Base-by-base conservation (phyloP, 2,113 vertebrate species). In the Hypanus sabinus region DNA sequence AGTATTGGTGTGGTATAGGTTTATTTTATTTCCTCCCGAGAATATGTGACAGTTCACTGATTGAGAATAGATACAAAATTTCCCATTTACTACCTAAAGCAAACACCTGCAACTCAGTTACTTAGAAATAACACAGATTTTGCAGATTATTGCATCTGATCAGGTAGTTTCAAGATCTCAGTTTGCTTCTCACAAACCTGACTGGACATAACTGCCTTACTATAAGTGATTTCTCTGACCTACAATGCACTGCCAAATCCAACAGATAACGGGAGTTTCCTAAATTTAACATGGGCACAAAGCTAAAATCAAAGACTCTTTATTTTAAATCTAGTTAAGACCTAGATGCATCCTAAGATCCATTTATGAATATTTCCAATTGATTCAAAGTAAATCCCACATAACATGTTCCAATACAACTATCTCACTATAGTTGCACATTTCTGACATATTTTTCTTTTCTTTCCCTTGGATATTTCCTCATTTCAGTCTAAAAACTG, bases 121-220 rank as follows among this genome's bases (percentile, higher is more conserved):
- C 97, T 97, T 96, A 96, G 98, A 98, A 99, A 99, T 98, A 98
- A 98, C 98, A 98, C 98, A 98, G 98, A 99, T 99, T 98, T 98
- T 98, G 98, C 98, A 98, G 97, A 99, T 99, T 98, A 99, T 98
- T 95, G 96, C 95, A 97, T 97, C 98, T 98, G 98, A 99, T 98
- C 98, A 98, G 98, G 97, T 98, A 98, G 97, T 97, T 97, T 98
- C 97, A 98, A 97, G 96, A 97, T 97, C 98, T 97, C 96, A 95
- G 96, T 97, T 98, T 98, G 97, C 97, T 96, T 96, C 96, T 96
- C 98, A 98, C 99, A 98, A 99, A 97, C 97, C 97, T 96, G 96
- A 96, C 96, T 97, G 97, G 97, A 95, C 96, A 97, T 96, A 97
- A 33, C 46, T 46, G 98, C 97, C 85, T 97, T 95, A 96, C 96